Evolutionary conservation across 2,888 invertebrate genomes (phyloP), one percentile per base, ranked within the genome.

Genomic region (Scaptomyza cyrtandrae): DNA sequence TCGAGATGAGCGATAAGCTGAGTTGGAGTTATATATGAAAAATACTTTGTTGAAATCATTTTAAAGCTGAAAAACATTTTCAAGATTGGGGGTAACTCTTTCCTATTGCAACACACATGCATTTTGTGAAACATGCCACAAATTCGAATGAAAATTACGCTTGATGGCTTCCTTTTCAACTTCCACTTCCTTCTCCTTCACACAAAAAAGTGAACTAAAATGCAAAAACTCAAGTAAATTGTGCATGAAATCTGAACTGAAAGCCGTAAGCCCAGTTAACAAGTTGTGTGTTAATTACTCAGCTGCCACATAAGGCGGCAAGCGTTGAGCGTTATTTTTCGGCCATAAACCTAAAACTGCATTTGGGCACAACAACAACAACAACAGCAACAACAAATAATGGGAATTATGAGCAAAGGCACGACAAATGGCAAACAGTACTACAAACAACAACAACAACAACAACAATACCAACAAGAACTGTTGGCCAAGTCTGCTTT

Each of bases 271-370:
- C 43, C 46, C 53, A 45, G 76, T 71, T 71, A 71, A 59, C 74
- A 67, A 58, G 57, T 48, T 66, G 66, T 63, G 62, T 58, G 72
- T 55, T 63, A 63, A 76, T 61, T 75, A 60, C 68, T 46, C 68
- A 63, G 46, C 50, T 56, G 58, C 55, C 56, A 54, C 66, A 66
- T 45, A 54, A 58, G 52, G 57, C 59, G 48, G 37, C 31, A 52
- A 9, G 7, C 19, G n/a, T n/a, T n/a, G 2, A 19, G 19, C 24
- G 24, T 24, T 3, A 41, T 7, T 56, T 33, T 50, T 50, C 13
- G 50, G 9, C 24, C 6, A 37, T 37, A 58, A 49, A 31, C 31
- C 19, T 19, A 52, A 58, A 58, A 41, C 45, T 44, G 46, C 46
- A 66, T 29, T 48, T 43, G n/a, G 49, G 13, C 3, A n/a, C n/a